Evolutionary conservation across 2,113 vertebrate species (phyloP).

Genomic region (Zosterops lateralis): DNA sequence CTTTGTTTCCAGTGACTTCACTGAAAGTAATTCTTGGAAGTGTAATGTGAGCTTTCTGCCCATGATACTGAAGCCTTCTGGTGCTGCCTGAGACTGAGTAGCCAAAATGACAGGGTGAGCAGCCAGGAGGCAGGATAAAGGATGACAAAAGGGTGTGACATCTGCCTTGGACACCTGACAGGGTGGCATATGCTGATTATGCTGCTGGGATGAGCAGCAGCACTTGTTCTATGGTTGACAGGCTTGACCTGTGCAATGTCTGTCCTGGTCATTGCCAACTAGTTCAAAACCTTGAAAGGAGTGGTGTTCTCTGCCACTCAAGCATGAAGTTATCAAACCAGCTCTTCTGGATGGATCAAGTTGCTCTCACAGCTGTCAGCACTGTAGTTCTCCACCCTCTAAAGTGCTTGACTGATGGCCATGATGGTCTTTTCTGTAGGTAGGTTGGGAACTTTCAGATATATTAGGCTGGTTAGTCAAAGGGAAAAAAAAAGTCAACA

Average conservation of each 20-base stretch:
- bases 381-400: not conserved
- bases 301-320: not conserved
- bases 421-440: not conserved
- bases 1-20: not conserved
- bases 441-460: not conserved
- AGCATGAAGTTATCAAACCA: not conserved
- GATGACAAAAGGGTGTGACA: not conserved
- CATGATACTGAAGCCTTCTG: not conserved
- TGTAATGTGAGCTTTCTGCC: not conserved
- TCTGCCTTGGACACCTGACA: not conserved
- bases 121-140: not conserved
- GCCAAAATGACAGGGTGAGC: not conserved
- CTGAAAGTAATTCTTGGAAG: not conserved
- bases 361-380: constrained; percentile 5
- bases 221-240: not conserved
- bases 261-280: not conserved
- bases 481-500: not conserved
- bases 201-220: not conserved
- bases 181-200: not conserved
- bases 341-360: not conserved
- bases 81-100: not conserved
- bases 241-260: not conserved
- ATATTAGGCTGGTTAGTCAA: not conserved
- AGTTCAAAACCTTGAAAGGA: not conserved
- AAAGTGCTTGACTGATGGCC: not conserved